Evolutionary conservation across 2,797 vertebrate species (phyloP).

Genomic region (Stomatorhinus walkeri): DNA sequence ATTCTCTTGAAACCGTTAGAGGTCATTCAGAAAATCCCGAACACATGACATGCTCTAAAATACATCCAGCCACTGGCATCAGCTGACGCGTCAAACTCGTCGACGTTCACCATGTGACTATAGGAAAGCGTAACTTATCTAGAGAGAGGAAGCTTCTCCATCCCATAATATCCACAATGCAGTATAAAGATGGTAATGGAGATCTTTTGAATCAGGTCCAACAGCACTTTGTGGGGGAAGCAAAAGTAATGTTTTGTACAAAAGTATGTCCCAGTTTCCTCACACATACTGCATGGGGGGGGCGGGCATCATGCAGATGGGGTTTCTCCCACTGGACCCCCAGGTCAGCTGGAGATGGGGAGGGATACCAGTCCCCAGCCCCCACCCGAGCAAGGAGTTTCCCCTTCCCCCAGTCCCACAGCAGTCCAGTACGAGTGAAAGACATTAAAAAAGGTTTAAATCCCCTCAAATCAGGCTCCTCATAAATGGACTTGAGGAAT

Average conservation of each 20-base stretch:
- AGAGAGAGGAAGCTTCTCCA: not conserved
- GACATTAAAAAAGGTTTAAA: slow-evolving; percentile 35
- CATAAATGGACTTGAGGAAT: slow-evolving; percentile 58
- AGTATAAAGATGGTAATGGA: not conserved
- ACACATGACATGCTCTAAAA: not conserved
- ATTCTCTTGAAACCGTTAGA: not conserved
- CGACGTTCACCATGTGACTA: not conserved
- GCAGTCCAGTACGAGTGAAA: not conserved
- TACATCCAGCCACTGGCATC: not conserved
- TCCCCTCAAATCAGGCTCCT: slow-evolving; percentile 51
- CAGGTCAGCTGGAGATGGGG: not conserved
- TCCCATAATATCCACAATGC: not conserved
- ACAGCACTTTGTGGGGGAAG: not conserved
- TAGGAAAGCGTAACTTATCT: not conserved
- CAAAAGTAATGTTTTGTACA: not conserved
- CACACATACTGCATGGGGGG: not conserved
- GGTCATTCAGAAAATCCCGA: not conserved
- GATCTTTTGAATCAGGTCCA: not conserved
- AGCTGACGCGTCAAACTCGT: no score
- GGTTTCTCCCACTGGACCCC: not conserved
- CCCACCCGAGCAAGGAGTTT: not conserved
- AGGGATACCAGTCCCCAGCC: not conserved
- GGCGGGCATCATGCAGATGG: no score
- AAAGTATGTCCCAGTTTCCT: not conserved
- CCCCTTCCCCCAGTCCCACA: not conserved